These are phyloP conservation scores for Ophioninae sp. DNA, from an alignment of 2,888 invertebrate genomes.

Conservation along the genomic window DNA sequence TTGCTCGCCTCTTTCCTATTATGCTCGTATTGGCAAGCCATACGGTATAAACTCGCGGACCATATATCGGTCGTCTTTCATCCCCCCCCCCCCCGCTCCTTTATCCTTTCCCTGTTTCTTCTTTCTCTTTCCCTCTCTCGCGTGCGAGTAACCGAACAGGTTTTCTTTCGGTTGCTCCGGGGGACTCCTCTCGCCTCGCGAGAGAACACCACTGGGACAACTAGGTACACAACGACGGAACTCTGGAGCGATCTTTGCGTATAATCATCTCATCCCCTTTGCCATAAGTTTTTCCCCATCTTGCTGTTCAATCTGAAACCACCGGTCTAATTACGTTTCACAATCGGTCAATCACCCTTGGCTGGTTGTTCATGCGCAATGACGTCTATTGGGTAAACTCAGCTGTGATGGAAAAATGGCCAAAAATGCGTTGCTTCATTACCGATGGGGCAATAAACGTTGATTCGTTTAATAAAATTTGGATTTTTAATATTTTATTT, in stretches of 20 bases:
- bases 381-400: no score
- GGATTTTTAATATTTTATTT: no score
- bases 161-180: slow-evolving; percentile 60
- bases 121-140: slow-evolving; percentile 16
- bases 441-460: no score
- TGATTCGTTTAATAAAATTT: no score
- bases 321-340: slow-evolving; percentile 60
- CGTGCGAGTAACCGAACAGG: slow-evolving; percentile 57
- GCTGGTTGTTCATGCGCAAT: slow-evolving; percentile 18
- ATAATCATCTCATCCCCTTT: slow-evolving; percentile 28
- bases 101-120: not conserved
- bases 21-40: slow-evolving; percentile 47
- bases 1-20: slow-evolving; percentile 41
- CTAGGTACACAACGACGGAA: slow-evolving; percentile 30
- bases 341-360: slow-evolving; percentile 41
- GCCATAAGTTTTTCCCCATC: slow-evolving; percentile 35
- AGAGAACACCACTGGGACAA: slow-evolving; percentile 33
- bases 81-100: not conserved
- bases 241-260: slow-evolving; percentile 44
- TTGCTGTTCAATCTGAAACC: slow-evolving; percentile 45
- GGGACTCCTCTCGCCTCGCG: slow-evolving; percentile 38
- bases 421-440: no score
- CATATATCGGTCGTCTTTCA: slow-evolving; percentile 46
- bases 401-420: no score
- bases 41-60: slow-evolving; percentile 29